These are phyloP conservation scores for Monochamus saltuarius DNA, from an alignment of 1,140 invertebrate genomes.

Conservation along the genomic window DNA sequence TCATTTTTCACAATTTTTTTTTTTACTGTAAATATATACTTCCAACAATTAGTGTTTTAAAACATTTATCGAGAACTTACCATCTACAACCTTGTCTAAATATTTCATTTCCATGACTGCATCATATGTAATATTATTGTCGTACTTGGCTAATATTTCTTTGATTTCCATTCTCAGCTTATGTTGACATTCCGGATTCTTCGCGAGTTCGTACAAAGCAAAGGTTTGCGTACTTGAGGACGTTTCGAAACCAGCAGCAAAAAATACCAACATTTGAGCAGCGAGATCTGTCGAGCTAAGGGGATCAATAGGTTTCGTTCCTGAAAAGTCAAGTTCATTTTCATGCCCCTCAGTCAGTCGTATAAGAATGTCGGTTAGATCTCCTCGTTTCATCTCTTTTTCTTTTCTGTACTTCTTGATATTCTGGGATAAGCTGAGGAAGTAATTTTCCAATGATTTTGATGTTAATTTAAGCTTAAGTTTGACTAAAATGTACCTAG, in stretches of 20 bases:
- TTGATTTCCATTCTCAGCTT: constrained; percentile 54
- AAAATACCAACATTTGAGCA: constrained; percentile 52
- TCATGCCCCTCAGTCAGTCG: constrained; percentile 21
- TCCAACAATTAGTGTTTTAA: background rate
- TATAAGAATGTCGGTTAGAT: constrained; percentile 24
- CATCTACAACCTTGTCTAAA: constrained; percentile 45
- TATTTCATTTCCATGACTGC: constrained; percentile 57
- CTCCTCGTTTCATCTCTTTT: constrained; percentile 18
- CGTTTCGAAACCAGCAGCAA: constrained; percentile 60
- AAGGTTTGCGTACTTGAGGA: constrained; percentile 54
- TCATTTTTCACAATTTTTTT: no score
- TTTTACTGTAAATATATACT: no score
- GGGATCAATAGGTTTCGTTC: constrained; percentile 20
- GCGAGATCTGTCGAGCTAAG: constrained; percentile 39
- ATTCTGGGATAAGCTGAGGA: constrained; percentile 17
- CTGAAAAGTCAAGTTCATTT: constrained; percentile 19
- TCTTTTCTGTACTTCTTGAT: constrained; percentile 18
- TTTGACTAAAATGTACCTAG: no score
- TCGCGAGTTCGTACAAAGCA: constrained; percentile 54
- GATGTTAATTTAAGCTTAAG: no score
- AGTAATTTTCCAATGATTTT: constrained; percentile 9
- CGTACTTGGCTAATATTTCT: constrained; percentile 51
- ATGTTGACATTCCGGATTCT: constrained; percentile 53
- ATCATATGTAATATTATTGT: constrained; percentile 59
- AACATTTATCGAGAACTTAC: no score